A percentile compares a stretch with the other conserved stretches of the same genome.
phyloP scores from a whole-genome alignment of 2,797 vertebrate genomes.

The Gobionotothen gibberifrons region DNA sequence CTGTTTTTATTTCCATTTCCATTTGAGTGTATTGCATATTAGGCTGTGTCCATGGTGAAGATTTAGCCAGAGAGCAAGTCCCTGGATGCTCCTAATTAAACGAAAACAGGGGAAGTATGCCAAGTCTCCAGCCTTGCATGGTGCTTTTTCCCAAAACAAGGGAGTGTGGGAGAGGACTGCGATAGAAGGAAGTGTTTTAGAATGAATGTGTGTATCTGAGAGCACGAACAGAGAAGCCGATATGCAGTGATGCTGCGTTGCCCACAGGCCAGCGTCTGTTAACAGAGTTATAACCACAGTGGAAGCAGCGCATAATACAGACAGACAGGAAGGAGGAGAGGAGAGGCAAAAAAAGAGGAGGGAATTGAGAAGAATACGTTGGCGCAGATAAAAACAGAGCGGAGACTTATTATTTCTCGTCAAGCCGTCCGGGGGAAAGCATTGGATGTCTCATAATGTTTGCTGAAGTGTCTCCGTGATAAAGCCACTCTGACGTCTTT shows the following conservation, averaged over 20 bases:
- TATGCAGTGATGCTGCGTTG: constrained; percentile 43
- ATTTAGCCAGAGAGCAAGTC: constrained; percentile 47
- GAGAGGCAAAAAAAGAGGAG: neutral
- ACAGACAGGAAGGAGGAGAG: constrained; percentile 27
- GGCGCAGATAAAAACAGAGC: constrained; percentile 44
- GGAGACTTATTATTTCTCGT: constrained; percentile 48
- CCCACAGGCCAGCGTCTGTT: constrained; percentile 58
- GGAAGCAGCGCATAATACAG: constrained; percentile 48
- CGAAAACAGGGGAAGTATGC: constrained; percentile 36
- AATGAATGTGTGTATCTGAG: constrained; percentile 24
- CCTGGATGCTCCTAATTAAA: constrained; percentile 52
- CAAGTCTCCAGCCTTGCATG: constrained; percentile 26
- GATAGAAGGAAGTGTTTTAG: constrained; percentile 22
- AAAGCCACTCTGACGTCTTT: constrained; percentile 32
- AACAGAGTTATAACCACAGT: constrained; percentile 50
- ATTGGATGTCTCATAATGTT: constrained; percentile 15
- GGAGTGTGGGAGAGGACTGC: constrained; percentile 8
- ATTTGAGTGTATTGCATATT: constrained; percentile 47
- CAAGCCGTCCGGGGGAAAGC: constrained; percentile 31
- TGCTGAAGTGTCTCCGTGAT: constrained; percentile 30
- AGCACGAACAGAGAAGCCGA: constrained; percentile 23
- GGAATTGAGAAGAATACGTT: constrained; percentile 43
- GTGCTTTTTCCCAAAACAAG: constrained; percentile 9
- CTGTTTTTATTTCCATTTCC: constrained; percentile 7
- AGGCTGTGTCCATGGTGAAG: constrained; percentile 21